A percentile compares a stretch with the other conserved stretches of the same genome.
Conservation (phyloP, 2,113 vertebrate species). For the Centropus unirufus region DNA sequence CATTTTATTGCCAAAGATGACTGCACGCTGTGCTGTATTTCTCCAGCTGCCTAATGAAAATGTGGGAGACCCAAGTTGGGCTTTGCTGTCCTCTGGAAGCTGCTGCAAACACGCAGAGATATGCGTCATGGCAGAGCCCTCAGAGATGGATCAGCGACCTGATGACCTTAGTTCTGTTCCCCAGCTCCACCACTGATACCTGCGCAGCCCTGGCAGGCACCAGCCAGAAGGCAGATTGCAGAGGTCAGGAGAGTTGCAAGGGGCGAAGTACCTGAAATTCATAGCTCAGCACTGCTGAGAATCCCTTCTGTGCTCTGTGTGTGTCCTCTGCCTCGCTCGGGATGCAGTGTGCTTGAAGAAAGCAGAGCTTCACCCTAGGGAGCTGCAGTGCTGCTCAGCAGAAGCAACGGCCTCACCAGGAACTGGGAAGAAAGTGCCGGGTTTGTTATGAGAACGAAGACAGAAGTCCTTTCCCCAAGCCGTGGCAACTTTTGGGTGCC, state of each 20-base stretch:
- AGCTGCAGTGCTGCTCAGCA: not conserved
- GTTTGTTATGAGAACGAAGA: not conserved
- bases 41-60: not conserved
- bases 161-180: not conserved
- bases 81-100: not conserved
- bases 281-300: not conserved
- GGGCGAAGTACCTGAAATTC: too few species aligned
- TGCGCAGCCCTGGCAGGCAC: not conserved
- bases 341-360: not conserved
- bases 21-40: not conserved
- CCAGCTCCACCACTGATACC: not conserved
- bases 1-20: not conserved
- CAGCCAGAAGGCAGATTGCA: not conserved
- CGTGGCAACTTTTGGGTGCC: not conserved
- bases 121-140: not conserved
- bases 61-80: not conserved
- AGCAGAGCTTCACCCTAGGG: not conserved
- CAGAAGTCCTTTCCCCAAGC: not conserved
- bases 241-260: not conserved
- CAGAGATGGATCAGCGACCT: not conserved
- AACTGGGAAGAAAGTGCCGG: not conserved
- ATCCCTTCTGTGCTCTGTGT: not conserved
- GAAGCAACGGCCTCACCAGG: not conserved
- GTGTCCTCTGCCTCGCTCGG: not conserved
- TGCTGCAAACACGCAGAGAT: fast-evolving